Conservation (phyloP, 2,113 vertebrate genomes). For the Xiphophorus maculatus region DNA sequence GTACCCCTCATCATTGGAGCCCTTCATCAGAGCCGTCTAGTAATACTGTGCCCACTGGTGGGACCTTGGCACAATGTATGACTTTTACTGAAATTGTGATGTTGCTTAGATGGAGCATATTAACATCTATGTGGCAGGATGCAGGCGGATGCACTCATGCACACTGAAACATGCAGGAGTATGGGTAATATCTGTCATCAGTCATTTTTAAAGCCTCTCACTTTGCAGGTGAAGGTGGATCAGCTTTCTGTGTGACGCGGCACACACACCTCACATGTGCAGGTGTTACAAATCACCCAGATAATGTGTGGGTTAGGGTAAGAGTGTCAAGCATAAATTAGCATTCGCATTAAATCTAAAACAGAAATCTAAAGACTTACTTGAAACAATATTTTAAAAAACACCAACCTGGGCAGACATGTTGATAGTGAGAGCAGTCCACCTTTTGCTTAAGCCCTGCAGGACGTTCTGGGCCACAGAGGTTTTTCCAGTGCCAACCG, state of each 20-base stretch:
- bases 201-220: conserved; percentile 1
- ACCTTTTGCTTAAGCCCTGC: conserved; percentile 82
- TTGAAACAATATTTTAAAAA: neutral
- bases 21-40: conserved; percentile 22
- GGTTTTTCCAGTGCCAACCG: conserved; percentile 89
- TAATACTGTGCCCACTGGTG: conserved; percentile 16
- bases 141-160: conserved; percentile 7
- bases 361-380: neutral
- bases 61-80: conserved; percentile 2
- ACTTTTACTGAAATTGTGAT: conserved; percentile 43
- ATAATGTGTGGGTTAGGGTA: neutral
- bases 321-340: neutral
- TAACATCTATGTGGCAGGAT: neutral
- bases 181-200: neutral
- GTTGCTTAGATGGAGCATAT: conserved; percentile 13
- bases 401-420: conserved; percentile 89
- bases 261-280: neutral
- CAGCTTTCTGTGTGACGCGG: neutral
- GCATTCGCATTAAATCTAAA: neutral
- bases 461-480: conserved; percentile 86
- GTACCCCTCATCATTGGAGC: conserved; percentile 28
- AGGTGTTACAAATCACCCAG: neutral
- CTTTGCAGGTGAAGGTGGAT: neutral
- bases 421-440: conserved; percentile 86
- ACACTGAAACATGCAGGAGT: neutral